A percentile compares a stretch with the other conserved stretches of the same genome.
phyloP scores from a whole-genome alignment of 2,888 invertebrate species.

The Volucella inflata region DNA sequence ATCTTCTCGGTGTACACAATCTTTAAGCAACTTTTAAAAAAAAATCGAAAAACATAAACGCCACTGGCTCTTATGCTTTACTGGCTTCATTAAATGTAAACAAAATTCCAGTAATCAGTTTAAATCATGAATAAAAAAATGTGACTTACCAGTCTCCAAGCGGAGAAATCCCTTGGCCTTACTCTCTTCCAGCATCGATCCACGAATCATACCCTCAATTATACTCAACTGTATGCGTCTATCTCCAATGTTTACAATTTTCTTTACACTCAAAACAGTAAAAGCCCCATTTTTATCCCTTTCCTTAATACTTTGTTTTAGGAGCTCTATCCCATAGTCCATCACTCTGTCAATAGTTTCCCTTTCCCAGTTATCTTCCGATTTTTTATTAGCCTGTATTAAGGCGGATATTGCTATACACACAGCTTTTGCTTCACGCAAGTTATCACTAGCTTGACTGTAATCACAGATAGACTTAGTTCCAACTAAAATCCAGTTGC shows the following conservation, averaged over 20 bases:
- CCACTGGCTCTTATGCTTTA: no score
- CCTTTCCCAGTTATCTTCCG: slow-evolving; percentile 61
- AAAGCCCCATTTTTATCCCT: not conserved
- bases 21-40: no score
- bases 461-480: slow-evolving; percentile 78
- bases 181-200: slow-evolving; percentile 39
- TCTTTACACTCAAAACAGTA: slow-evolving; percentile 29
- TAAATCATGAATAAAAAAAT: not conserved
- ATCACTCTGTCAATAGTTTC: slow-evolving; percentile 67
- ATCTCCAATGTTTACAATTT: slow-evolving; percentile 9
- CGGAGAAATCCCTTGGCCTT: not conserved
- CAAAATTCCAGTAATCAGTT: not conserved
- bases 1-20: no score
- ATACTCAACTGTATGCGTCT: slow-evolving; percentile 27
- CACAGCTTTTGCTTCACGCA: slow-evolving; percentile 51
- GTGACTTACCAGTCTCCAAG: slow-evolving; percentile 41
- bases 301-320: slow-evolving; percentile 4
- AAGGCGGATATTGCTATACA: slow-evolving; percentile 59
- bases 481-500: slow-evolving; percentile 83
- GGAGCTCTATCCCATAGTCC: slow-evolving; percentile 54
- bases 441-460: slow-evolving; percentile 40
- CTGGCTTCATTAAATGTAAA: not conserved
- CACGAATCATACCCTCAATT: slow-evolving; percentile 14
- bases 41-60: no score
- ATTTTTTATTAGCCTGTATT: slow-evolving; percentile 21